Evolutionary conservation across 2,113 vertebrate genomes (phyloP).

Genomic region (Triplophysa dalaica): DNA sequence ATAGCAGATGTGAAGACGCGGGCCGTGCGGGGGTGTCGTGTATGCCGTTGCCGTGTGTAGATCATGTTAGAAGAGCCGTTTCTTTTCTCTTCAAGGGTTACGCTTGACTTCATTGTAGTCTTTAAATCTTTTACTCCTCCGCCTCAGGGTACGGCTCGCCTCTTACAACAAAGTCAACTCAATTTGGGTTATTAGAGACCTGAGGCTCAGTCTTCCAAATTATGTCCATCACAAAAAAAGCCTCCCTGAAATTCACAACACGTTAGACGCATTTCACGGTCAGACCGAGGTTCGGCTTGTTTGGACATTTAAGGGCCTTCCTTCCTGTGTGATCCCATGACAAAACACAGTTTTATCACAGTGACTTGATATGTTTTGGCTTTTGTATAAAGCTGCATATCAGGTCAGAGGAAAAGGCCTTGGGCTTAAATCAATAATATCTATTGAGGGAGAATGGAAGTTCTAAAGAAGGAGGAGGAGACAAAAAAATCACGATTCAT

Average conservation of each 20-base stretch:
- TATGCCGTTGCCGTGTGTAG: no score
- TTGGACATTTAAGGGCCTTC: slow-evolving; percentile 10
- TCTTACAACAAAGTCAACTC: slow-evolving; percentile 74
- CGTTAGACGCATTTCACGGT: slow-evolving; percentile 35
- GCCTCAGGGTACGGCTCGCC: slow-evolving; percentile 66
- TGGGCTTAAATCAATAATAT: slow-evolving; percentile 63
- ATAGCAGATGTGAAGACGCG: no score
- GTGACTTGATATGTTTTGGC: not conserved
- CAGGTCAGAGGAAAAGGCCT: slow-evolving; percentile 57
- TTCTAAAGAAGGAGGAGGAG: slow-evolving; percentile 13
- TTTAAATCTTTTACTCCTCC: slow-evolving; percentile 63
- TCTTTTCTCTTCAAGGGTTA: slow-evolving; percentile 41
- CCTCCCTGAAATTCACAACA: slow-evolving; percentile 54
- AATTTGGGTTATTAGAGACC: slow-evolving; percentile 77
- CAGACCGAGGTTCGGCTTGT: slow-evolving; percentile 15
- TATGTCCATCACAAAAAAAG: slow-evolving; percentile 71
- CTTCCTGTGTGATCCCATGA: not conserved
- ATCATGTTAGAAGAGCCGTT: no score
- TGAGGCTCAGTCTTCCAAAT: slow-evolving; percentile 71
- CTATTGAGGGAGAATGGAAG: slow-evolving; percentile 49
- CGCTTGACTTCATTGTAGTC: slow-evolving; percentile 68
- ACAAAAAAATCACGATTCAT: not conserved
- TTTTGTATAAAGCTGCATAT: slow-evolving; percentile 37
- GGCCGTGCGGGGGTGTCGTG: no score
- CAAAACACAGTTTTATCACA: not conserved